phyloP scores from a whole-genome alignment of 2,888 invertebrate genomes.

The Trichogramma evanescens region DNA sequence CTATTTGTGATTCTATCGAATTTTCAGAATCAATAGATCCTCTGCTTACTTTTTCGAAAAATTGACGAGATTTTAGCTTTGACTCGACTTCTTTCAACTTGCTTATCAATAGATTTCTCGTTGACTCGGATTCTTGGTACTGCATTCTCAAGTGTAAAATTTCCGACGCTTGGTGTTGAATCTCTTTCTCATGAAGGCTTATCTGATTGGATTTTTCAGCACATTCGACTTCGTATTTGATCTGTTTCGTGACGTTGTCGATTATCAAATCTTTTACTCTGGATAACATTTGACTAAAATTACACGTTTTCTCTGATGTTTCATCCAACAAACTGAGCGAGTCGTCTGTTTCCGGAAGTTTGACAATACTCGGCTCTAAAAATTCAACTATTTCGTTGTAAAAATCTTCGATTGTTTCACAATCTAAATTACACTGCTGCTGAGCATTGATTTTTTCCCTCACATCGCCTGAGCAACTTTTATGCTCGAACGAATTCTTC shows the following conservation, averaged over 20 bases:
- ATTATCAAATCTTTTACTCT: slow-evolving; percentile 5
- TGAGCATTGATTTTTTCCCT: background rate
- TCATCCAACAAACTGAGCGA: background rate
- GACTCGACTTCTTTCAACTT: background rate
- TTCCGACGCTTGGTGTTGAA: slow-evolving; percentile 4
- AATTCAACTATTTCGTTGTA: slow-evolving; percentile 10
- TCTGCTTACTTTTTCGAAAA: slow-evolving; percentile 3
- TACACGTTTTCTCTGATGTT: background rate
- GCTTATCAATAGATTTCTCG: background rate
- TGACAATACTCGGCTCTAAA: background rate
- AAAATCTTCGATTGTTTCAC: background rate
- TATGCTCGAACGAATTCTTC: background rate
- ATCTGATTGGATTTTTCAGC: background rate
- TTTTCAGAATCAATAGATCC: background rate
- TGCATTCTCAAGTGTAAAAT: slow-evolving; percentile 1
- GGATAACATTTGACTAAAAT: background rate
- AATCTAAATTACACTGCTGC: slow-evolving; percentile 1
- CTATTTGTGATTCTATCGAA: background rate
- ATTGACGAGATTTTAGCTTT: slow-evolving; percentile 3
- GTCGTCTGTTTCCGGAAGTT: slow-evolving; percentile 5
- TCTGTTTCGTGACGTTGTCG: background rate
- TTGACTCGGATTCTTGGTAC: slow-evolving; percentile 8
- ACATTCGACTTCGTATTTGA: slow-evolving; percentile 3
- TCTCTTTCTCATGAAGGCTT: background rate
- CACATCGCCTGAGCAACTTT: background rate